Base-by-base conservation (phyloP, 1,140 invertebrate species). In the Apis florea region DNA sequence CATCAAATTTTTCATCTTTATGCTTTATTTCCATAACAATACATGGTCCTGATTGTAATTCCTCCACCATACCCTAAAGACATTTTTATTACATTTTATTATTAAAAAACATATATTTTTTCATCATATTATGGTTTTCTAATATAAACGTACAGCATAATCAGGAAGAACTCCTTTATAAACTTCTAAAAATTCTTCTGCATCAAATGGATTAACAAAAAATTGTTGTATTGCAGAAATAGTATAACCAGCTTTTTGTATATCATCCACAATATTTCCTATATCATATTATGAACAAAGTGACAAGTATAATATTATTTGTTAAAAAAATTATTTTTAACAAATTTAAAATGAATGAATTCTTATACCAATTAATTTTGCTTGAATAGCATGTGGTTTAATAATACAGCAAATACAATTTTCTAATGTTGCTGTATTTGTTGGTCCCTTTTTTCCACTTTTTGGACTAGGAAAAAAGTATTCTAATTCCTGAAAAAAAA, bases 141-240 rank as follows among this genome's bases (percentile, higher is more conserved):
- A 40, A 72, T 31, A 12, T 54, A 31, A 77, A 89, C 90, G 89
- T 92, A 97, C 97, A 89, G 95, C 95, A 92, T 97, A 98, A 90
- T 98, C 97, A 12, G 95, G 95, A 15, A 98, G 94, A 77, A 98
- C 96, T n/a, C 97, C 97, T 93, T 98, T 98, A 92, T 99, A 99
- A 21, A 99, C 96, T 94, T 99, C 98, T 91, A 97, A 96, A 94
- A 99, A 98, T 93, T 98, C 97, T 90, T 97, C 97, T 49, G 97
- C 97, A 93, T 98, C 97, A 8, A 96, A 94, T 85, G 95, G 95
- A 84, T 97, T 97, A 87, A 98, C 94, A 84, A 96, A 94, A 88
- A 97, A 96, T 95, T 97, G 96, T 91, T 97, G 95, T 56, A 98
- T 93, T 10, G 97, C 97, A 6, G 96, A 96, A 21, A 99, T 95